phyloP scores from a whole-genome alignment of 2,113 vertebrate genomes.

The Hiodon tergisus region DNA sequence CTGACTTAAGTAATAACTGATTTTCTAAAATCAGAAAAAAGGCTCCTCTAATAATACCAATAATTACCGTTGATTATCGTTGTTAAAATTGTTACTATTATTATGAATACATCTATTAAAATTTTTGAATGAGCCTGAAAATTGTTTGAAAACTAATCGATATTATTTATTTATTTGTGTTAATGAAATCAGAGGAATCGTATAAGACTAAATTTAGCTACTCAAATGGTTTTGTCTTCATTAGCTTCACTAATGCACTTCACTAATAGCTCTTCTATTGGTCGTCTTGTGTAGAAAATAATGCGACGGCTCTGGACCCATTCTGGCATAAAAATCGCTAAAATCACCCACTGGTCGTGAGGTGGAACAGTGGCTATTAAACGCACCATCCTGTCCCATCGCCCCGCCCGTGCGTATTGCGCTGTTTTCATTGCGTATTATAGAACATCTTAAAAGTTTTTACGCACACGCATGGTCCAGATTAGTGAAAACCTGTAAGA shows the following conservation, averaged over 20 bases:
- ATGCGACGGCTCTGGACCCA: no score
- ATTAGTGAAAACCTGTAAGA: no score
- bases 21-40: not conserved
- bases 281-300: not conserved
- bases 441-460: no score
- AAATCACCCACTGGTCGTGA: not conserved
- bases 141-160: not conserved
- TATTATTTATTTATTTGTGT: no score
- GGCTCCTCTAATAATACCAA: not conserved
- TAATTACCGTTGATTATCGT: not conserved
- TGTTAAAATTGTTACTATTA: not conserved
- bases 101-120: not conserved
- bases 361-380: conserved; percentile 16
- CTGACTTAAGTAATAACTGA: no score
- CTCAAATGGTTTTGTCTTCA: not conserved
- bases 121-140: not conserved
- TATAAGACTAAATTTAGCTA: not conserved
- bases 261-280: not conserved
- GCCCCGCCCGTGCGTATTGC: conserved; percentile 31
- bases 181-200: no score
- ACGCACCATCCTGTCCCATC: conserved; percentile 48
- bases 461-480: no score
- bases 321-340: not conserved
- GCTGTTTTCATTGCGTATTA: no score
- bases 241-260: not conserved